phyloP scores from a whole-genome alignment of 1,140 invertebrate genomes.

The Dendrolimus punctatus region DNA sequence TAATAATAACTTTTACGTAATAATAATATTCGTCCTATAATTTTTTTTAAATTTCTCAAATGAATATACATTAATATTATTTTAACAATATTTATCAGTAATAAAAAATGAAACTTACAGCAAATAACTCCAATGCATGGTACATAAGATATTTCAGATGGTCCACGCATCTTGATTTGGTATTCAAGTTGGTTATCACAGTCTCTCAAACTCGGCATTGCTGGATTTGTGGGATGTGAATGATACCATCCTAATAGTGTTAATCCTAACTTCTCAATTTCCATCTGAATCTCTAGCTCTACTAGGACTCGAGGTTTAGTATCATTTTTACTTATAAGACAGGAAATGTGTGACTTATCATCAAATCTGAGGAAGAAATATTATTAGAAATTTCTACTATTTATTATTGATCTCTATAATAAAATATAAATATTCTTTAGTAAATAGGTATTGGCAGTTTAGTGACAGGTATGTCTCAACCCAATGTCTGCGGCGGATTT shows the following conservation, averaged over 20 bases:
- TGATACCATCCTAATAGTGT: conserved; percentile 96
- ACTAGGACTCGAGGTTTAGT: conserved; percentile 80
- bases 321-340: conserved; percentile 86
- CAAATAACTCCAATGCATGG: conserved; percentile 95
- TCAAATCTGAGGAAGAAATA: conserved; percentile 77
- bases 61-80: conserved; percentile 2
- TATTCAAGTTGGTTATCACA: conserved; percentile 95
- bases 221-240: conserved; percentile 91
- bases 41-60: too few relatives aligned
- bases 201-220: conserved; percentile 91
- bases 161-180: conserved; percentile 94
- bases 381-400: not conserved
- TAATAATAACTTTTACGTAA: not conserved
- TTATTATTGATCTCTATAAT: too few relatives aligned
- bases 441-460: too few relatives aligned
- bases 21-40: too few relatives aligned
- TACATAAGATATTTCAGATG: conserved; percentile 89
- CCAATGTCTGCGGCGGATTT: too few relatives aligned
- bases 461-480: too few relatives aligned
- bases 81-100: not conserved
- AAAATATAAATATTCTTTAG: too few relatives aligned
- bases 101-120: conserved; percentile 73
- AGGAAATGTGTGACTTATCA: conserved; percentile 93
- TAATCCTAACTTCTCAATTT: conserved; percentile 86
- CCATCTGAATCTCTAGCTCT: conserved; percentile 86